Conservation (phyloP, 2,113 vertebrate species). For the Catharus bicknelli region DNA sequence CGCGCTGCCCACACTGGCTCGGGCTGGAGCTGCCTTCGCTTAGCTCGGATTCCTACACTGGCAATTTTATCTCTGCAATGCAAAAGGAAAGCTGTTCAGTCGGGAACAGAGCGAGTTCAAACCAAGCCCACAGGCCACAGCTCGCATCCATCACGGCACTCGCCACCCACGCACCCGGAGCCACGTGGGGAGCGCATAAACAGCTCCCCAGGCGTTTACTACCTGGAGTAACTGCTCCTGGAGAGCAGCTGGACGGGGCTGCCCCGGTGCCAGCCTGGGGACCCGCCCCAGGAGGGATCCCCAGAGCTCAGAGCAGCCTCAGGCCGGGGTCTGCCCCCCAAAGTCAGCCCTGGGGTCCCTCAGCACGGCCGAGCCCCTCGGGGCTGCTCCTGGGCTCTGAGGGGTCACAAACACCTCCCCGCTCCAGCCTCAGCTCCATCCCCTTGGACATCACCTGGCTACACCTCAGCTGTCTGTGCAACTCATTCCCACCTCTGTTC, state of each 20-base stretch:
- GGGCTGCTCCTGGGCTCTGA: neutral
- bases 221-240: neutral
- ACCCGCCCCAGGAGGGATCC: fast-evolving
- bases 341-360: neutral
- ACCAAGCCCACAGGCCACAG: neutral
- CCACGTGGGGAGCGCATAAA: neutral
- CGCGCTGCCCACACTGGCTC: neutral
- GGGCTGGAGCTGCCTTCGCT: neutral
- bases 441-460: neutral
- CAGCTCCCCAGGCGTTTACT: fast-evolving
- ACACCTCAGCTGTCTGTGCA: neutral
- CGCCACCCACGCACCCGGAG: neutral
- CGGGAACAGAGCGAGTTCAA: neutral
- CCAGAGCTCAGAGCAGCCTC: neutral
- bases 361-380: fast-evolving
- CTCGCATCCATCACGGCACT: neutral
- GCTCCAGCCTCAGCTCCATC: neutral
- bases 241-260: neutral
- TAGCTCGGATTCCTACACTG: neutral
- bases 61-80: neutral
- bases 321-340: neutral
- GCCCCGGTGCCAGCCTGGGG: neutral
- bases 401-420: fast-evolving
- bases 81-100: neutral
- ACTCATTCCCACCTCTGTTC: neutral